phyloP scores from a whole-genome alignment of 2,797 vertebrate species.

The Acipenser oxyrinchus region DNA sequence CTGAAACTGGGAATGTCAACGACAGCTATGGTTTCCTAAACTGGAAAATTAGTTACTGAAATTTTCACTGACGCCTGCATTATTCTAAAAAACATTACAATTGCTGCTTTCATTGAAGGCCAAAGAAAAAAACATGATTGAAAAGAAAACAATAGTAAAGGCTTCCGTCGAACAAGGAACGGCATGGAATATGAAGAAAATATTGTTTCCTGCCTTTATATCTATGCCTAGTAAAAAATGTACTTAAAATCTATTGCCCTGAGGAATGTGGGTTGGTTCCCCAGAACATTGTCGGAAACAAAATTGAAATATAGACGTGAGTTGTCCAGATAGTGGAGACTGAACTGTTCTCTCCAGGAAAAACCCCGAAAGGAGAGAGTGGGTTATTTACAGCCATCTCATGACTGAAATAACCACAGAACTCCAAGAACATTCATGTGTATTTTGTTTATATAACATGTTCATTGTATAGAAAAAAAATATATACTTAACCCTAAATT shows the following conservation, averaged over 20 bases:
- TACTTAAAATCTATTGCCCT: conserved; percentile 41
- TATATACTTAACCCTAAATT: no score
- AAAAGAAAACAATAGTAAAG: conserved; percentile 52
- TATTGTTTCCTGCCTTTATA: conserved; percentile 44
- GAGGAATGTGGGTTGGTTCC: conserved; percentile 35
- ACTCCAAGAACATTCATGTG: no score
- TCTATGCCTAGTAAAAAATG: conserved; percentile 53
- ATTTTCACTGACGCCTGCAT: conserved; percentile 63
- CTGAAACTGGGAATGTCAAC: conserved; percentile 49
- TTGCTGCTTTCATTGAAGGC: conserved; percentile 61
- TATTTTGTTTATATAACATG: no score
- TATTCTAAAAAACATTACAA: conserved; percentile 64
- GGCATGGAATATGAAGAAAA: conserved; percentile 47
- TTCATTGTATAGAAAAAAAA: no score
- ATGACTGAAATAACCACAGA: no score
- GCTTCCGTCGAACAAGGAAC: conserved; percentile 32
- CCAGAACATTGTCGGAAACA: conserved; percentile 23
- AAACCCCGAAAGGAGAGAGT: no score
- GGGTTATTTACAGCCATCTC: no score
- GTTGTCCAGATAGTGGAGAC: no score
- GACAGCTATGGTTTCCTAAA: conserved; percentile 58
- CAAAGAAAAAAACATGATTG: conserved; percentile 42
- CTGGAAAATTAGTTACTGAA: conserved; percentile 74
- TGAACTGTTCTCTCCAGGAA: no score
- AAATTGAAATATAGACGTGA: no score